Percentiles rank a stretch among this genome's conserved stretches.
Evolutionary conservation across 2,113 vertebrate genomes (phyloP).

Genomic region (Sinosuthora webbiana): DNA sequence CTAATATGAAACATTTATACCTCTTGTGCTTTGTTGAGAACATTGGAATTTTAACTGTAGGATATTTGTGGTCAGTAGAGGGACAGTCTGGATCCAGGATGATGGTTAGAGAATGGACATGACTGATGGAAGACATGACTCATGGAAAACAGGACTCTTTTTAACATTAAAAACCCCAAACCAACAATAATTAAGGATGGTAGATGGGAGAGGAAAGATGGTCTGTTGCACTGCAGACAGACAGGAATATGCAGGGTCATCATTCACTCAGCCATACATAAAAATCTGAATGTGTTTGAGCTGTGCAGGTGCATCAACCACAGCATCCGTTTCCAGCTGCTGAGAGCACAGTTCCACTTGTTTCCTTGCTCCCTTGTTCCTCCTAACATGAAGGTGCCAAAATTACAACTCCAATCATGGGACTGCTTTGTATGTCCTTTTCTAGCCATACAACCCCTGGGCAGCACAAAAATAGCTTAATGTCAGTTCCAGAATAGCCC

Average conservation of each 20-base stretch:
- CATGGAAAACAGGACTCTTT: not conserved
- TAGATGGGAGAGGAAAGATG: not conserved
- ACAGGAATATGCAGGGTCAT: not conserved
- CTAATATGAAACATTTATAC: not conserved
- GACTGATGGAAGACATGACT: not conserved
- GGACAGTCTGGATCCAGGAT: not conserved
- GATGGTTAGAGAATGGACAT: not conserved
- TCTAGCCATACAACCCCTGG: not conserved
- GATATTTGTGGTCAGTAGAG: not conserved
- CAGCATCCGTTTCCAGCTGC: not conserved
- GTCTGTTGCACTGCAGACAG: not conserved
- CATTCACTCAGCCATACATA: not conserved
- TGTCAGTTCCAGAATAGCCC: not conserved
- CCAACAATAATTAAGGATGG: not conserved
- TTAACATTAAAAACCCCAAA: not conserved
- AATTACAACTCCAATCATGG: not conserved
- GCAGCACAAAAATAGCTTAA: not conserved
- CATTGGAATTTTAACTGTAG: not conserved
- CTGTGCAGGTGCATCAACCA: not conserved
- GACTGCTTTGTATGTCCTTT: not conserved
- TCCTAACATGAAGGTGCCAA: not conserved
- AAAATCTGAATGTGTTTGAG: not conserved
- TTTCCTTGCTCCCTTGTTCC: not conserved
- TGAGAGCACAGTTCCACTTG: not conserved
- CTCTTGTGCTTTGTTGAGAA: not conserved